phyloP scores from a whole-genome alignment of 2,797 vertebrate genomes.

The Ceyx erithaca region DNA sequence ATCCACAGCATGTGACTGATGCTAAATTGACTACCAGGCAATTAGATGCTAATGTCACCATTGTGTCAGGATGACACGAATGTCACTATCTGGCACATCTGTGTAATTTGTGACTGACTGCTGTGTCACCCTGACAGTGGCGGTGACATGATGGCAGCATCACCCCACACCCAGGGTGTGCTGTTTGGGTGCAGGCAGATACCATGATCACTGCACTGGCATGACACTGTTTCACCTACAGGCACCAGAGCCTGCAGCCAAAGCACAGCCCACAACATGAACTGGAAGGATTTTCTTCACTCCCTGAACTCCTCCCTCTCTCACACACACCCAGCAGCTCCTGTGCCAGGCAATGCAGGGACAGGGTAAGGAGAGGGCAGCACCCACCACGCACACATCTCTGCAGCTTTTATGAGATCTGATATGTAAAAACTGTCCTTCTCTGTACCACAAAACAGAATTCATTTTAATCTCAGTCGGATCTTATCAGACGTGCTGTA shows the following conservation, averaged over 20 bases:
- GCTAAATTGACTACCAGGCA: conserved; percentile 39
- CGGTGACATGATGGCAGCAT: neutral
- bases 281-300: neutral
- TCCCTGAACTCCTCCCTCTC: neutral
- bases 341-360: neutral
- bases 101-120: conserved; percentile 51
- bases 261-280: neutral
- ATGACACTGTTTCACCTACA: neutral
- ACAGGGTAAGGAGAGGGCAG: conserved; percentile 25
- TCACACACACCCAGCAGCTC: neutral
- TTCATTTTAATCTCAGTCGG: conserved; percentile 61
- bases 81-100: conserved; percentile 27
- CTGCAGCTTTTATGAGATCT: conserved; percentile 24
- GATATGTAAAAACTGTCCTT: conserved; percentile 29
- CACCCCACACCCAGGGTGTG: neutral
- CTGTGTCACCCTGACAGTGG: neutral
- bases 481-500: conserved; percentile 27
- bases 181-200: neutral
- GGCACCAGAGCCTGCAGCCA: neutral
- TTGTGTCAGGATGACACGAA: conserved; percentile 54
- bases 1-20: conserved; percentile 52
- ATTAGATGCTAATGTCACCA: conserved; percentile 69
- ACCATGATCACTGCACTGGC: rapidly evolving
- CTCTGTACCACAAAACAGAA: conserved; percentile 49
- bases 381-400: neutral